Evolutionary conservation across 2,797 vertebrate species (phyloP).

Genomic region (Chiloscyllium punctatum): DNA sequence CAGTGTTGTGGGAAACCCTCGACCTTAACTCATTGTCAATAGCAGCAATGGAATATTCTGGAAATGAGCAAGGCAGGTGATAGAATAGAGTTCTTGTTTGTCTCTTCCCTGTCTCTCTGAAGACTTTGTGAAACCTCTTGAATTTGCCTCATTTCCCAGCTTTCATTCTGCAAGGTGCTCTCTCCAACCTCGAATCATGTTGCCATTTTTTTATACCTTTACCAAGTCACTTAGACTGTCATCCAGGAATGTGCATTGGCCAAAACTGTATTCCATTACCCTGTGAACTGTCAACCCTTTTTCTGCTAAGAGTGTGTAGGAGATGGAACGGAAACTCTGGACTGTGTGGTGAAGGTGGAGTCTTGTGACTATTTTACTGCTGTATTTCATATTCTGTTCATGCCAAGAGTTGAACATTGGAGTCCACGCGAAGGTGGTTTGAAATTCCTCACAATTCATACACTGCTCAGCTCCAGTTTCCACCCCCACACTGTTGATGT

Average conservation of each 20-base stretch:
- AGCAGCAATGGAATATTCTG: neutral
- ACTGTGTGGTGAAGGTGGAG: neutral
- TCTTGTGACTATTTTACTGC: slow-evolving; percentile 28
- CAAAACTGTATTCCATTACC: neutral
- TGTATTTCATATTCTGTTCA: neutral
- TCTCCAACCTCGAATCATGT: neutral
- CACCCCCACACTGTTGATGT: neutral
- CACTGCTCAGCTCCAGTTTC: neutral
- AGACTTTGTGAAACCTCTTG: neutral
- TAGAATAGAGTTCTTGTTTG: neutral
- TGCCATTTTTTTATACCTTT: neutral
- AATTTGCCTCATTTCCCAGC: neutral
- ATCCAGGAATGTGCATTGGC: neutral
- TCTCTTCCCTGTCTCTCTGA: neutral
- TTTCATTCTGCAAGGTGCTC: neutral
- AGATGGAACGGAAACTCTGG: slow-evolving; percentile 7
- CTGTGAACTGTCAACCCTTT: neutral
- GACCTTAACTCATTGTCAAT: neutral
- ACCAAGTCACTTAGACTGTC: neutral
- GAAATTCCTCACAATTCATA: neutral
- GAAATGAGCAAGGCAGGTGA: neutral
- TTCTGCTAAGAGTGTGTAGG: neutral
- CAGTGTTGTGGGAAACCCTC: neutral
- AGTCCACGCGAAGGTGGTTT: neutral
- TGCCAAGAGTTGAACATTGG: neutral